Conservation (phyloP, 1,140 invertebrate species). For the Drosophila malerkotliana region DNA sequence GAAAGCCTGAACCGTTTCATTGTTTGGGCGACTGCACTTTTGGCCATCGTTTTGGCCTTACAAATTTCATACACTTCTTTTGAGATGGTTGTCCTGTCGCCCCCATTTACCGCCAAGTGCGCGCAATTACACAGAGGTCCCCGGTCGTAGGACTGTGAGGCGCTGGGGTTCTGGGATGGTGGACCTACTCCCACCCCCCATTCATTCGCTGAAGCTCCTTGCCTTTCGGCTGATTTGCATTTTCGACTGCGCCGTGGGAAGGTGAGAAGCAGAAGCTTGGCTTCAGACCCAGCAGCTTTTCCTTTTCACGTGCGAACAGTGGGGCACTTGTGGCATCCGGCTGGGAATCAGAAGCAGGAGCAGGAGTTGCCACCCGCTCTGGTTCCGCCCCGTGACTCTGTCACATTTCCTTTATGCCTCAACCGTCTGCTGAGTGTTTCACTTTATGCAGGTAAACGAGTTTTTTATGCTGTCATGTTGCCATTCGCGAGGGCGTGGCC, state of each 20-base stretch:
- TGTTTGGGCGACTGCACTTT: constrained; percentile 60
- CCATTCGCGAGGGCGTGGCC: constrained; percentile 28
- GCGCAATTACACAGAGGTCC: constrained; percentile 64
- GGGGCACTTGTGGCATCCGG: constrained; percentile 77
- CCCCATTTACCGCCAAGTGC: constrained; percentile 77
- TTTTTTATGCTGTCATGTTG: constrained; percentile 70
- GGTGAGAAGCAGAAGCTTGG: constrained; percentile 36
- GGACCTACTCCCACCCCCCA: not conserved
- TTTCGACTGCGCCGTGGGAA: constrained; percentile 68
- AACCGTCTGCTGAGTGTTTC: constrained; percentile 77
- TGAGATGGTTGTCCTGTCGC: constrained; percentile 71
- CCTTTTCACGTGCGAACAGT: constrained; percentile 54
- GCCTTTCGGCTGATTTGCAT: constrained; percentile 77
- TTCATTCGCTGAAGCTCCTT: constrained; percentile 8
- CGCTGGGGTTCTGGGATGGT: not conserved
- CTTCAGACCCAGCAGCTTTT: constrained; percentile 50
- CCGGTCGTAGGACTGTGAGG: constrained; percentile 6
- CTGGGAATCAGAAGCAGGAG: constrained; percentile 20
- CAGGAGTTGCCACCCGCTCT: not conserved
- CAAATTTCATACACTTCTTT: constrained; percentile 80
- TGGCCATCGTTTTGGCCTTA: constrained; percentile 49
- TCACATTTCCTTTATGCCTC: constrained; percentile 77
- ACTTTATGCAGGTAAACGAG: constrained; percentile 81
- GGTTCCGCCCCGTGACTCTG: constrained; percentile 33
- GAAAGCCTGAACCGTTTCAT: constrained; percentile 27